Percentiles rank a stretch among this genome's conserved stretches.
These are phyloP conservation scores for Cottus gobio DNA, from an alignment of 2,113 vertebrate genomes.

Conservation along the genomic window DNA sequence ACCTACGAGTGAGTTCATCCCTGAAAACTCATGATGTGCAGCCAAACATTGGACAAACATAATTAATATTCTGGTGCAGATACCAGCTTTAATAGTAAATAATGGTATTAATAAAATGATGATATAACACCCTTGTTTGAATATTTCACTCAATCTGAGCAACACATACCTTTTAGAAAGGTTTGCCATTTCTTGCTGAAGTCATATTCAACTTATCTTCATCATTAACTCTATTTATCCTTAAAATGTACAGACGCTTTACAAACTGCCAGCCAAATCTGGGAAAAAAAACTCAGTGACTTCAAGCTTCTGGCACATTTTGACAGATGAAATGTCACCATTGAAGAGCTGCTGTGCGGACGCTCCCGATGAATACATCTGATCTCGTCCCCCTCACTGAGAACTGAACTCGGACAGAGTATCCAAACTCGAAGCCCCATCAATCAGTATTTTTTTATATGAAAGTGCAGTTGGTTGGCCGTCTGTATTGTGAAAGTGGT, in stretches of 20 bases:
- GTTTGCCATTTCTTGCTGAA: background rate
- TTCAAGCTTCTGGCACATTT: constrained; percentile 29
- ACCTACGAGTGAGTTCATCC: background rate
- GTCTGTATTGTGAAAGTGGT: background rate
- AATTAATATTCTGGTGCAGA: background rate
- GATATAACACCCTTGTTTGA: too few species aligned
- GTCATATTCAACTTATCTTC: background rate
- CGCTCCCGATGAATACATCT: constrained; percentile 35
- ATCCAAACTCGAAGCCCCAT: background rate
- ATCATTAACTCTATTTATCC: background rate
- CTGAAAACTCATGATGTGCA: background rate
- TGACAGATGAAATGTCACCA: constrained; percentile 48
- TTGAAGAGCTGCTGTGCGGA: constrained; percentile 37
- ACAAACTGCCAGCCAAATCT: background rate
- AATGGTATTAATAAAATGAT: background rate
- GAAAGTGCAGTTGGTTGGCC: background rate
- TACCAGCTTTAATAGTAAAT: background rate
- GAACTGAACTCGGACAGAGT: background rate
- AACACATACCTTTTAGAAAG: too few species aligned
- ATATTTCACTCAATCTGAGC: too few species aligned
- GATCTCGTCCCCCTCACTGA: constrained; percentile 15
- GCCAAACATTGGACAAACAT: constrained; percentile 2
- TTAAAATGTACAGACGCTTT: background rate
- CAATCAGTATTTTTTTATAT: background rate
- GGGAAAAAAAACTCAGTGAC: background rate